phyloP scores from a whole-genome alignment of 2,797 vertebrate genomes.

The Orestias chungarensis region DNA sequence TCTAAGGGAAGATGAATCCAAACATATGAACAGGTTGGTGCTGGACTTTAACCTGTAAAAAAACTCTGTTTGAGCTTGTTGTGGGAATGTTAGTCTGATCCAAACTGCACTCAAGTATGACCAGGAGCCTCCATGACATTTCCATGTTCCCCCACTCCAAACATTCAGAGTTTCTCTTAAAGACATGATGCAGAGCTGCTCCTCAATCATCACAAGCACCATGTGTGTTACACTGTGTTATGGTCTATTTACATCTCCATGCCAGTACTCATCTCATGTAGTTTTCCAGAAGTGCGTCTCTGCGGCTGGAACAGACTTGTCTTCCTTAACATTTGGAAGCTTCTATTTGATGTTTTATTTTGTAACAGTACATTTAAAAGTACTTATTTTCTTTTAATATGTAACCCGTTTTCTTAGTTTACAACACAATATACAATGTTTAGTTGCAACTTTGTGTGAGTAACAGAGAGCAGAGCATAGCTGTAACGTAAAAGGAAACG shows the following conservation, averaged over 20 bases:
- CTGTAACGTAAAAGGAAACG: background rate
- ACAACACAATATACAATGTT: background rate
- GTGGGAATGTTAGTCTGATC: slow-evolving; percentile 32
- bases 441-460: background rate
- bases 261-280: slow-evolving; percentile 45
- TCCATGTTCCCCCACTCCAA: slow-evolving; percentile 33
- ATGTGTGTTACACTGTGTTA: slow-evolving; percentile 46
- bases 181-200: slow-evolving; percentile 36
- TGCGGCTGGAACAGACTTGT: slow-evolving; percentile 45
- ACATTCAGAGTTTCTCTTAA: slow-evolving; percentile 45
- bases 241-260: slow-evolving; percentile 53
- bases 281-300: slow-evolving; percentile 51
- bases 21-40: slow-evolving; percentile 11
- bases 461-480: background rate
- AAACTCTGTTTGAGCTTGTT: slow-evolving; percentile 31
- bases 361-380: background rate
- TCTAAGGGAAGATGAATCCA: slow-evolving; percentile 5
- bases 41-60: slow-evolving; percentile 9
- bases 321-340: slow-evolving; percentile 31
- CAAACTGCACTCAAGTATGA: slow-evolving; percentile 25
- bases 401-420: background rate
- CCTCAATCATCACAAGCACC: slow-evolving; percentile 36
- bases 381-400: background rate
- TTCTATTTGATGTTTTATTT: slow-evolving; percentile 20
- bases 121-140: slow-evolving; percentile 27